Base-by-base conservation (phyloP, 2,888 invertebrate species). In the Heliothis peltigera region DNA sequence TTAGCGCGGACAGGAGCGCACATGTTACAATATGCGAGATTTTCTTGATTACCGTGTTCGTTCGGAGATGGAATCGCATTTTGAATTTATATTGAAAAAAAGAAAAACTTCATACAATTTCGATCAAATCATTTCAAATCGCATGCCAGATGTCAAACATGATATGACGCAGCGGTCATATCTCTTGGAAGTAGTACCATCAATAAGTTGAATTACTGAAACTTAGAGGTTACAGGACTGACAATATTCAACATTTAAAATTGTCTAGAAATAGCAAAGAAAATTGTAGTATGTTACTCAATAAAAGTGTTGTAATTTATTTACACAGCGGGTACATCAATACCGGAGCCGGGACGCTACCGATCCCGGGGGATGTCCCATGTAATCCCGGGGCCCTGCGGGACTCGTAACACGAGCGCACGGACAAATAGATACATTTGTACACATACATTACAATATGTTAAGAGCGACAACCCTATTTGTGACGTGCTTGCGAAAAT, bases 341-440 rank as follows among this genome's bases (percentile, higher is more conserved):
- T 73, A 73, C 77, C 73, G 74, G 39, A 39, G 75, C 67, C 62
- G 75, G 70, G 77, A 75, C 75, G 84, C 84, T 77, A 84, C 78
- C 82, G 63, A 75, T 73, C 69, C 57, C 70, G 53, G 67, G 81
- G 79, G 79, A 56, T 44, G 39, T 59, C 75, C 75, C 77, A 79
- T 84, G 85, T 79, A 85, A 85, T 86, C 86, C 87, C 64, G 47
- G 55, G 56, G 57, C 75, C 90, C 83, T 88, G 48, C 63, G 91
- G 88, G 92, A 87, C 83, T 82, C 83, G 92, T 91, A 91, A 92
- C 87, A 66, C 81, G 90, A 91, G 84, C 85, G 79, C 79, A 77
- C 79, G 81, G 84, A 90, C 91, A 89, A 88, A 91, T 83, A 89
- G 89, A 91, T 88, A 90, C 87, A 91, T 91, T 91, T 90, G 89